These are phyloP conservation scores for Styela plicata DNA, from an alignment of 23 tunicate species.

Conservation along the genomic window DNA sequence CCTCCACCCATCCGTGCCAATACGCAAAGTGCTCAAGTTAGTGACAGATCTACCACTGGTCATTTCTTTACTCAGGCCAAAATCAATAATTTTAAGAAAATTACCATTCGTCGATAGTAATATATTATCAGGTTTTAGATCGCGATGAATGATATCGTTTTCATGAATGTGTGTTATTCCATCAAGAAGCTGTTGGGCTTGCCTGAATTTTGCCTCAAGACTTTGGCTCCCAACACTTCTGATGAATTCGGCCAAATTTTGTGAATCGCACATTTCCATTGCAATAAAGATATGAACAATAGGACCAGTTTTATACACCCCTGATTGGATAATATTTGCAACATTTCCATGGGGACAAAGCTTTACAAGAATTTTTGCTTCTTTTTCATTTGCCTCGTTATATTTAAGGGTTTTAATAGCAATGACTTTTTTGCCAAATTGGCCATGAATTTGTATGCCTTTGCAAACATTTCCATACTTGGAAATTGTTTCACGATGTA, in stretches of 20 bases:
- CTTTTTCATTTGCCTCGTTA: too few species aligned
- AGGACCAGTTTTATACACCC: too few species aligned
- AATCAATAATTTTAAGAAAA: conserved; percentile 8
- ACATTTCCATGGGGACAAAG: too few species aligned
- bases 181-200: conserved; percentile 7
- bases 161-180: conserved; percentile 3
- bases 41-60: not conserved
- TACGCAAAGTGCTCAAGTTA: conserved; percentile 7
- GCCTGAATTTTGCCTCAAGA: not conserved
- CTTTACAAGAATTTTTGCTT: too few species aligned
- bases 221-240: not conserved
- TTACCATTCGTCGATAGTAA: not conserved
- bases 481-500: too few species aligned
- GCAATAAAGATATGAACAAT: too few species aligned
- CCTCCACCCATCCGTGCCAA: conserved; percentile 10
- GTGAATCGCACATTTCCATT: conserved; percentile 10
- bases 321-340: too few species aligned
- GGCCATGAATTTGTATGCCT: too few species aligned
- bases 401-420: too few species aligned
- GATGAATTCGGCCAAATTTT: not conserved
- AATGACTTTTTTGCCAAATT: too few species aligned
- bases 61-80: conserved; percentile 9
- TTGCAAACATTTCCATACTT: too few species aligned
- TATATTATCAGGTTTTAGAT: not conserved
- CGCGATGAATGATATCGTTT: too few species aligned